Percentiles rank a stretch among this genome's conserved stretches.
Conservation (phyloP, 2,113 vertebrate genomes). For the Hassar affinis region DNA sequence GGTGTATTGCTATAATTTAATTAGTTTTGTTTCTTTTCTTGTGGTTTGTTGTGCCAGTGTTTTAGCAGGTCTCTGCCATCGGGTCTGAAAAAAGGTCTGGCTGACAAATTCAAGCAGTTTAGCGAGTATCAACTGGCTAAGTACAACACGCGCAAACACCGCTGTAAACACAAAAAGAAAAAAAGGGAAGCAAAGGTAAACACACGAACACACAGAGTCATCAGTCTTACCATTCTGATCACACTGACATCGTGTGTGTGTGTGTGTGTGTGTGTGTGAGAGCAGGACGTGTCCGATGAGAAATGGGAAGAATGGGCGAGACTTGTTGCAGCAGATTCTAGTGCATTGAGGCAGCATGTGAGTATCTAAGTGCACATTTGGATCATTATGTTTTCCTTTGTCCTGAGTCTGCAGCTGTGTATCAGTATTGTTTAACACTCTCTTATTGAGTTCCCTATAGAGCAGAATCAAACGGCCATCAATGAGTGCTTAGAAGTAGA, state of each 20-base stretch:
- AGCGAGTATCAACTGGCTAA: constrained; percentile 87
- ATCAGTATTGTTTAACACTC: neutral
- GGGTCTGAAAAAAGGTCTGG: constrained; percentile 80
- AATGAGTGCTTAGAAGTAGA: neutral
- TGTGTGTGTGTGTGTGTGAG: constrained; percentile 14
- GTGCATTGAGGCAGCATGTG: too few relatives aligned
- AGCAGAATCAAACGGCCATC: neutral
- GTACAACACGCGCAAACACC: constrained; percentile 83
- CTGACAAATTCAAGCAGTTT: constrained; percentile 83
- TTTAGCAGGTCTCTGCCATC: constrained; percentile 73
- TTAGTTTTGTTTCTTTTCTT: constrained; percentile 3
- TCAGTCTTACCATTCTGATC: neutral
- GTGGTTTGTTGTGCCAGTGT: constrained; percentile 60
- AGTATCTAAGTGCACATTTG: too few relatives aligned
- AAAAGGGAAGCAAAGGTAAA: constrained; percentile 51
- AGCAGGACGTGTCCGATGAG: constrained; percentile 44
- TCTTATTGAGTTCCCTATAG: neutral
- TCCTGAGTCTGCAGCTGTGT: neutral
- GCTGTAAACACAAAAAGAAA: constrained; percentile 72
- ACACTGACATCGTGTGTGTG: neutral
- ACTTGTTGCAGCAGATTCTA: constrained; percentile 57
- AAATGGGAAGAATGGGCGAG: constrained; percentile 61
- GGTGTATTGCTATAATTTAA: neutral
- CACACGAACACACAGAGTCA: neutral
- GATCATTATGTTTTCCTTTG: neutral